Base-by-base conservation (phyloP, 2,797 vertebrate genomes). In the Pempheris klunzingeri region DNA sequence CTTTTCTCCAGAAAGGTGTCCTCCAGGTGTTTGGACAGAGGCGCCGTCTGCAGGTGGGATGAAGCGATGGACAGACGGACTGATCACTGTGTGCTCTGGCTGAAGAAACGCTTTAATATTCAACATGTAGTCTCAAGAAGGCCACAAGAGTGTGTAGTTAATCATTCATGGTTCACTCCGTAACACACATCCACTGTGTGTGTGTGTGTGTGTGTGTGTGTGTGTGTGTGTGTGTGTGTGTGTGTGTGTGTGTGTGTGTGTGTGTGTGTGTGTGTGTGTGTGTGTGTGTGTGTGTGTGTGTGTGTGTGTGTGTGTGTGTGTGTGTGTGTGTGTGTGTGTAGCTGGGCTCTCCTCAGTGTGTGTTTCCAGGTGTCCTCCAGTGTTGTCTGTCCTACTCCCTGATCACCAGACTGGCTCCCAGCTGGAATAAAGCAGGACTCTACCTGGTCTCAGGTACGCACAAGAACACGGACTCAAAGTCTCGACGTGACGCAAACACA, bases 341-440 rank as follows among this genome's bases (percentile, higher is more conserved):
- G 94, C 47, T 91, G 49, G 41, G 58, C 62, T 43, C 61, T 78
- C 95, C 94, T 10, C 93, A 94, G 81, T 67, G 63, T 80, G 96
- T 97, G 77, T 92, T 85, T 69, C 95, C 96, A 80, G 78, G 75
- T 38, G 58, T 94, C 84, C 94, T 99, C 74, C 97, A 98, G 82
- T 82, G 73, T 24, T 98, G 96, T 80, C 90, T 98, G 57, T 97
- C 95, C 10, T 98, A 95, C 87, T 96, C 97, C 10, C 84, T 98
- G 61, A 90, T 79, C 18, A 85, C 92, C 77, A 93, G 93, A 83
- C 92, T 98, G 87, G 81, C 96, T 74, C 97, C 98, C 52, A 74
- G 84, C 44, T 99, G 97, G 97, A 98, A 98, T 84, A 97, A 95
- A 90, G 94, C 93, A 30, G 97, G 97, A 47, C 94, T 95, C 83